These are phyloP conservation scores for Centrocercus urophasianus DNA, from an alignment of 2,113 vertebrate species.

Conservation along the genomic window DNA sequence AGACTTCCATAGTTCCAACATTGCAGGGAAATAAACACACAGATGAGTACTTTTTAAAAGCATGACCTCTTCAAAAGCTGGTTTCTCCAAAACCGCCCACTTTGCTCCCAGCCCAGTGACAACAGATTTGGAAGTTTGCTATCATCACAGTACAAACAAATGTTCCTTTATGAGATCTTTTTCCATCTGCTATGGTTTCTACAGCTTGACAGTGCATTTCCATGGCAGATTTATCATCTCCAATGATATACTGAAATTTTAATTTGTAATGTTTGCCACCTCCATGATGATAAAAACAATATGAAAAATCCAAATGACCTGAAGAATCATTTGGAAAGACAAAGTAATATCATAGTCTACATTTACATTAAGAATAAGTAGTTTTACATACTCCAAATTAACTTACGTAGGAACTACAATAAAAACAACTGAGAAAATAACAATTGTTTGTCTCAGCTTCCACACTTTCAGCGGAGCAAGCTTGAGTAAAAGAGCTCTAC, in stretches of 20 bases:
- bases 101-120: not conserved
- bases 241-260: not conserved
- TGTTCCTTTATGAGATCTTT: not conserved
- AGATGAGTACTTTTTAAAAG: not conserved
- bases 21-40: not conserved
- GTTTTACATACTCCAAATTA: not conserved
- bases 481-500: not conserved
- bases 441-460: not conserved
- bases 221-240: not conserved
- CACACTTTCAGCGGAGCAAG: not conserved
- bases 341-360: not conserved
- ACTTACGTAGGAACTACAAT: not conserved
- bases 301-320: not conserved
- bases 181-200: not conserved
- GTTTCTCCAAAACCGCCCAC: not conserved
- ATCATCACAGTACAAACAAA: not conserved
- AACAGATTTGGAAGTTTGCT: not conserved
- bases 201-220: not conserved
- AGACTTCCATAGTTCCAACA: not conserved
- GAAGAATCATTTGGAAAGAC: not conserved
- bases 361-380: not conserved
- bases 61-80: not conserved
- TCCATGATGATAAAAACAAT: not conserved
- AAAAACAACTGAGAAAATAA: not conserved
- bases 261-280: not conserved